phyloP scores from a whole-genome alignment of 2,797 vertebrate genomes.

The Acanthurus tractus region DNA sequence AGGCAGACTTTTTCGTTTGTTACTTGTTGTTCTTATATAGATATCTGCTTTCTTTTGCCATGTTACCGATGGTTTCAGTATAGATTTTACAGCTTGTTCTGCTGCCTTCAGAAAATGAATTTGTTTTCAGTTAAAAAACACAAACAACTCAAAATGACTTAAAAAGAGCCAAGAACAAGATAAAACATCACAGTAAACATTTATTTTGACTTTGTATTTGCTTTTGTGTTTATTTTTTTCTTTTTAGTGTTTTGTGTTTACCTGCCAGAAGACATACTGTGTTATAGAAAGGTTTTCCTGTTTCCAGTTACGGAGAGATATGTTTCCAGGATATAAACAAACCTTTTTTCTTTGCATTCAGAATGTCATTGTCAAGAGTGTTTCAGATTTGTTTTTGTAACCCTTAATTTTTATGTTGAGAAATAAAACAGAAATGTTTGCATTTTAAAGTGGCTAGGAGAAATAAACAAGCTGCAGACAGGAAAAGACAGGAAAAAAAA shows the following conservation, averaged over 20 bases:
- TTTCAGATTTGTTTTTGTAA: neutral
- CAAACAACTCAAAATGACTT: neutral
- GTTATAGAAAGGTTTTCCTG: neutral
- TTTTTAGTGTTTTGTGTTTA: neutral
- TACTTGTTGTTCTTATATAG: neutral
- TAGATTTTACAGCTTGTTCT: neutral
- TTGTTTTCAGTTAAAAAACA: neutral
- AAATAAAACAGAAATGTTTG: neutral
- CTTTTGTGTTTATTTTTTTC: no score
- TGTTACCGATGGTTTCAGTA: neutral
- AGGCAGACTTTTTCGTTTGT: neutral
- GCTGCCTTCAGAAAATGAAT: neutral
- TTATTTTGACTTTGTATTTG: neutral
- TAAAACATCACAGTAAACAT: slow-evolving; percentile 11
- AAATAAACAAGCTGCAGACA: no score
- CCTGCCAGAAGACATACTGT: neutral
- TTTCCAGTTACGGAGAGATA: neutral
- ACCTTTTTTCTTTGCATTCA: neutral
- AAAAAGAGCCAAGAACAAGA: neutral
- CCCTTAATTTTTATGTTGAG: neutral
- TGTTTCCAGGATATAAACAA: neutral
- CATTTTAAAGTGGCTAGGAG: no score
- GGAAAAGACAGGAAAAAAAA: neutral
- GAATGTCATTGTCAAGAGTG: neutral
- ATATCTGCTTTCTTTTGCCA: neutral